A percentile compares a stretch with the other conserved stretches of the same genome.
Conservation (phyloP, 1,140 invertebrate species). For the Cydia amplana region DNA sequence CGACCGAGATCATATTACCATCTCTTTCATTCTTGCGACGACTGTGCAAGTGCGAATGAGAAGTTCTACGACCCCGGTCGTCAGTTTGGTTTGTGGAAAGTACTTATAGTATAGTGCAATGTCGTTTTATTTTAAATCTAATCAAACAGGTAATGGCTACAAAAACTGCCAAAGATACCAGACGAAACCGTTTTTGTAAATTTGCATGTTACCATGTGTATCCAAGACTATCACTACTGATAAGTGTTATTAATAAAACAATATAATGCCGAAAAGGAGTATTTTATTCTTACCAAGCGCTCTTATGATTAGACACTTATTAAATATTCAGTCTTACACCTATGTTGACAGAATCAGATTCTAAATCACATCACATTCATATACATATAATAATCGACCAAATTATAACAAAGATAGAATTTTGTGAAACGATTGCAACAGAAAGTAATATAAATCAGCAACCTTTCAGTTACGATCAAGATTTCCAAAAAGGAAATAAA, state of each 20-base stretch:
- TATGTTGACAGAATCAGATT: slow-evolving; percentile 8
- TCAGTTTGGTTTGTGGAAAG: too few species aligned
- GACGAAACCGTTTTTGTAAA: background rate
- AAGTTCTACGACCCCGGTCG: too few species aligned
- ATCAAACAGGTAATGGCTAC: background rate
- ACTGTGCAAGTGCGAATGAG: too few species aligned
- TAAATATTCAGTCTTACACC: background rate
- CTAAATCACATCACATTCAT: background rate
- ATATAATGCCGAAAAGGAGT: background rate
- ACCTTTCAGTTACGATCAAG: background rate
- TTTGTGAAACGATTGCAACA: background rate
- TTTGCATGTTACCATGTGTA: slow-evolving; percentile 4
- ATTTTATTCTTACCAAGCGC: background rate
- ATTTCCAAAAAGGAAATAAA: background rate
- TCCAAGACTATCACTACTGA: background rate
- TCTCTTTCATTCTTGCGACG: too few species aligned
- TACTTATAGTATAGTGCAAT: too few species aligned
- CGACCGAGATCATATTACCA: too few species aligned
- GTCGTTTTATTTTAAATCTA: background rate
- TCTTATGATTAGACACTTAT: background rate
- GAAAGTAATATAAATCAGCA: background rate
- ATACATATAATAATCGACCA: background rate
- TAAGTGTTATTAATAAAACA: slow-evolving; percentile 7
- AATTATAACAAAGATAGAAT: background rate
- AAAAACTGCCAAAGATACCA: background rate